Conservation (phyloP, 1,140 invertebrate genomes). For the Diabrotica virgifera region DNA sequence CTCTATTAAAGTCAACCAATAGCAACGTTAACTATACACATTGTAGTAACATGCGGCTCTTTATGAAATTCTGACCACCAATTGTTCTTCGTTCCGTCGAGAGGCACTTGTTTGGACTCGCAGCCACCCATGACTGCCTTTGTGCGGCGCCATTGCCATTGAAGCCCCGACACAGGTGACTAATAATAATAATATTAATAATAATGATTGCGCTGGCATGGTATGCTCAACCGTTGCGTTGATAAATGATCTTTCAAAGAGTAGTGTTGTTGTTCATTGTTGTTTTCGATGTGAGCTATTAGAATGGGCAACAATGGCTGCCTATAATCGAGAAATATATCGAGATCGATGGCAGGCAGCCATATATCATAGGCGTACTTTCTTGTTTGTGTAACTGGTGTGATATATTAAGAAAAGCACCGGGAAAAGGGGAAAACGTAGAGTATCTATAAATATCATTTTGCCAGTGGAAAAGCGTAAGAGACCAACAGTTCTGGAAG, state of each 20-base stretch:
- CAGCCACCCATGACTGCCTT: constrained; percentile 1
- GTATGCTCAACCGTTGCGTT: background rate
- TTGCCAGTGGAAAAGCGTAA: too few species aligned
- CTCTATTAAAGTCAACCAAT: too few species aligned
- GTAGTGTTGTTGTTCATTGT: background rate
- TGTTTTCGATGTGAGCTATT: constrained; percentile 2
- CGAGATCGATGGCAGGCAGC: constrained; percentile 1
- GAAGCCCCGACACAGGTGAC: background rate
- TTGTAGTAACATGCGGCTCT: too few species aligned
- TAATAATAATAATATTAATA: constrained; percentile 3
- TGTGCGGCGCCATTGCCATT: constrained; percentile 1
- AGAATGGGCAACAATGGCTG: background rate
- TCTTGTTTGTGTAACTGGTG: too few species aligned
- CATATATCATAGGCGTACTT: background rate
- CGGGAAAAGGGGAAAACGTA: too few species aligned
- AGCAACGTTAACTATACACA: too few species aligned
- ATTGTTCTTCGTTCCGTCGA: background rate
- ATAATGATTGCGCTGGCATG: background rate
- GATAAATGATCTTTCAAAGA: constrained; percentile 2
- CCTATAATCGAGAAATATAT: background rate
- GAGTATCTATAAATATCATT: too few species aligned
- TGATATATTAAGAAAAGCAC: too few species aligned
- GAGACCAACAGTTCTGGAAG: too few species aligned
- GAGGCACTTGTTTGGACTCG: background rate
- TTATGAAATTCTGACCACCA: background rate